These are phyloP conservation scores for Scomberomorus guttatus DNA, from an alignment of 2,797 vertebrate genomes.

Conservation along the genomic window DNA sequence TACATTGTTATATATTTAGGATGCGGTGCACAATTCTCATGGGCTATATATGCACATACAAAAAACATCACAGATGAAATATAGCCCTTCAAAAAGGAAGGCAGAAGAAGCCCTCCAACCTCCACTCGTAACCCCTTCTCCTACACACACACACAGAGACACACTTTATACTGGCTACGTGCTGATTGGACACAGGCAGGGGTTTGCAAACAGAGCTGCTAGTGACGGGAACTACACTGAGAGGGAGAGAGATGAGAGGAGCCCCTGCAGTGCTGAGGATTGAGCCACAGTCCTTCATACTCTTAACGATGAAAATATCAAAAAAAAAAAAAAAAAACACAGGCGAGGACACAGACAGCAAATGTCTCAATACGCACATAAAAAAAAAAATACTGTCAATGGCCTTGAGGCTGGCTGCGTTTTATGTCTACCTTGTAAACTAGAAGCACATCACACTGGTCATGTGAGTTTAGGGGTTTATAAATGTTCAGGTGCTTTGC, in stretches of 20 bases:
- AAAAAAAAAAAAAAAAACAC: constrained; percentile 51
- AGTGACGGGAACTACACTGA: constrained; percentile 62
- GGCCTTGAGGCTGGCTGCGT: constrained; percentile 44
- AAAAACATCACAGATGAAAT: constrained; percentile 58
- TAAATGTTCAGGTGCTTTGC: constrained; percentile 37
- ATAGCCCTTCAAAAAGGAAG: constrained; percentile 57
- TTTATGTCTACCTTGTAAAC: constrained; percentile 51
- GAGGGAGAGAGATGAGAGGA: constrained; percentile 67
- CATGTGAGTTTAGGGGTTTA: constrained; percentile 45
- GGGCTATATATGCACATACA: constrained; percentile 36
- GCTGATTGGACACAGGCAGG: constrained; percentile 70
- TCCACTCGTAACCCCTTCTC: constrained; percentile 21
- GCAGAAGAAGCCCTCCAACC: constrained; percentile 42
- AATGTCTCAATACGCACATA: constrained; percentile 43
- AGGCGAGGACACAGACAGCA: constrained; percentile 33
- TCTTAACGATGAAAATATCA: constrained; percentile 64
- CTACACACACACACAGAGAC: constrained; percentile 21
- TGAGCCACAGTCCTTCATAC: constrained; percentile 68
- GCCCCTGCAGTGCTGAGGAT: constrained; percentile 69
- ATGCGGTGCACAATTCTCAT: constrained; percentile 29
- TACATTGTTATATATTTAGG: constrained; percentile 13
- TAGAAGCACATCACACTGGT: constrained; percentile 15
- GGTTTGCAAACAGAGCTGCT: constrained; percentile 71
- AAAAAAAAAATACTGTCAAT: constrained; percentile 38
- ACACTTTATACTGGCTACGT: constrained; percentile 50